Conservation (phyloP, 37 sponge, comb jelly and placozoan genomes). For the Halisarca cf. caerulea region DNA sequence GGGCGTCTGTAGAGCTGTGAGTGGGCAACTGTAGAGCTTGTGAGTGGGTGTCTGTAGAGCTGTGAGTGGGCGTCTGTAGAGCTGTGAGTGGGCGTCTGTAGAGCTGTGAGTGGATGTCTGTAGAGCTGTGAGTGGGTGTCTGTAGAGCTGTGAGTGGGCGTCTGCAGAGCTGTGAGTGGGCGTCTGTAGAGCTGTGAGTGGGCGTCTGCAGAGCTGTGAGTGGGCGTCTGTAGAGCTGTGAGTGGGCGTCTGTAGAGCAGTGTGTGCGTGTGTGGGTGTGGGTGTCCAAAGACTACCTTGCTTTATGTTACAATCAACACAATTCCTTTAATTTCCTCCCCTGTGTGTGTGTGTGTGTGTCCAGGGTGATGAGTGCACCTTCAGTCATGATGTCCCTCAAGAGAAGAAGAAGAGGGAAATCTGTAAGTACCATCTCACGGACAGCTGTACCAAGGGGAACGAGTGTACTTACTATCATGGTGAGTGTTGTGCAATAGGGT, state of each 20-base stretch:
- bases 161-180: slow-evolving; percentile 29
- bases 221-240: not conserved
- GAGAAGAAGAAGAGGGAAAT: slow-evolving; percentile 78
- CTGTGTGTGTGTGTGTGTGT: not conserved
- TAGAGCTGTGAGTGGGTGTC: too few relatives aligned
- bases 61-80: too few relatives aligned
- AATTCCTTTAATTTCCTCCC: not conserved
- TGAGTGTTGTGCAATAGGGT: slow-evolving; percentile 11
- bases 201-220: not conserved
- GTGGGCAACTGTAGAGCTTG: too few relatives aligned
- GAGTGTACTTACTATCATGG: slow-evolving; percentile 85
- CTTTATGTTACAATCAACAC: too few relatives aligned
- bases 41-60: too few relatives aligned
- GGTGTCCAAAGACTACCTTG: too few relatives aligned
- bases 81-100: too few relatives aligned
- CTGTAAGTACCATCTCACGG: slow-evolving; percentile 85
- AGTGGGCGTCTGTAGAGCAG: not conserved
- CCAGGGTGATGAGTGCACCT: slow-evolving; percentile 78
- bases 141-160: not conserved
- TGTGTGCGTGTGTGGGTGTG: not conserved
- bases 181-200: not conserved
- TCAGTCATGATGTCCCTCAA: slow-evolving; percentile 56
- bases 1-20: too few relatives aligned
- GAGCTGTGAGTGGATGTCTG: too few relatives aligned
- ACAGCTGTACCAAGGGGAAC: slow-evolving; percentile 79